These are phyloP conservation scores for Troides helena DNA, from an alignment of 2,888 invertebrate species.

Conservation along the genomic window DNA sequence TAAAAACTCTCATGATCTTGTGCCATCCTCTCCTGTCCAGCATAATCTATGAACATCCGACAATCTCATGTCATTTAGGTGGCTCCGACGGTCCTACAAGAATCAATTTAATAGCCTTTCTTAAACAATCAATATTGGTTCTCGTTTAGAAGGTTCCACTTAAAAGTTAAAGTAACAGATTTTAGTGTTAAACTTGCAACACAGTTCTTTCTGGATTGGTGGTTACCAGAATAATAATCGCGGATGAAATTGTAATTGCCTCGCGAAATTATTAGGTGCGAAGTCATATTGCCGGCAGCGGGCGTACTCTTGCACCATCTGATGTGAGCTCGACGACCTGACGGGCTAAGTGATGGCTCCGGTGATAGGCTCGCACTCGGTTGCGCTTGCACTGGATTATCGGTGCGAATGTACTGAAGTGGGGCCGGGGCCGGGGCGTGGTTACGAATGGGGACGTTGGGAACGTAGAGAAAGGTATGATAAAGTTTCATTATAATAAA, in stretches of 20 bases:
- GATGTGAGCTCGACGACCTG: constrained; percentile 53
- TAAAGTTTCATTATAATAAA: background rate
- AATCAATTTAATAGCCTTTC: too few relatives aligned
- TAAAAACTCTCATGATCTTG: too few relatives aligned
- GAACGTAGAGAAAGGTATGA: too few relatives aligned
- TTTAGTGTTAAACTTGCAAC: constrained; percentile 25
- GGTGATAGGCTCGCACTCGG: constrained; percentile 52
- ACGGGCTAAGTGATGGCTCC: constrained; percentile 61
- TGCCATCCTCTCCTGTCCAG: too few relatives aligned
- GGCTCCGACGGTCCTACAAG: too few relatives aligned
- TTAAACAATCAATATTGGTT: too few relatives aligned
- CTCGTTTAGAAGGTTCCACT: too few relatives aligned
- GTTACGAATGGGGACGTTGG: too few relatives aligned
- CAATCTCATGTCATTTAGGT: too few relatives aligned
- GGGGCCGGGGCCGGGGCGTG: background rate
- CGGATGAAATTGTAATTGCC: constrained; percentile 63
- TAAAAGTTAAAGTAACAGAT: constrained; percentile 27
- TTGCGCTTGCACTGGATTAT: constrained; percentile 48
- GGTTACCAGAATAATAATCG: constrained; percentile 33
- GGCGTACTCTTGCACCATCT: constrained; percentile 48
- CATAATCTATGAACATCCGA: too few relatives aligned
- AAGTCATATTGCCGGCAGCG: constrained; percentile 58
- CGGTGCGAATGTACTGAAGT: constrained; percentile 44
- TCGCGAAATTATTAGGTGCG: constrained; percentile 73
- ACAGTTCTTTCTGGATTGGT: background rate